Base-by-base conservation (phyloP, 2,888 invertebrate species). In the Encarsia formosa region DNA sequence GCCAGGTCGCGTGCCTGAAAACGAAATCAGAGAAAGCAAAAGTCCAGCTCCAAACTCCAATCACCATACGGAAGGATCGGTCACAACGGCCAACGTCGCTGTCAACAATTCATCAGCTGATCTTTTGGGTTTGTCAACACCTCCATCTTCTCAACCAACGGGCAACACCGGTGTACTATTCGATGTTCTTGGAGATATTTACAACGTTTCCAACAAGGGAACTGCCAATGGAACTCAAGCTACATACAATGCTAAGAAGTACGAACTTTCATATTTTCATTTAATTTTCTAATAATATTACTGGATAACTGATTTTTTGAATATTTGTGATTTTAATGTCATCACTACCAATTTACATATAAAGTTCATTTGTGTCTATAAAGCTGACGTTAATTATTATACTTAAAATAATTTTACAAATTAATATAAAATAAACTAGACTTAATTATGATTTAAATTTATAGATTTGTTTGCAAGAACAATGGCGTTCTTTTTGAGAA, bases 401-500 rank as follows among this genome's bases (percentile, higher is more conserved):
- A n/a, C n/a, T n/a, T n/a, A n/a, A n/a, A 3, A 26, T 23, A 11
- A 23, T 23, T 39, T 13, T 19, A 39, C 19, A 22, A 35, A 35
- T 13, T 16, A 19, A n/a, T n/a, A n/a, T n/a, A n/a, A n/a, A n/a
- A 32, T 32, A 9, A 11, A 9, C 4, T 34, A 15, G 29, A 16
- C 20, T 46, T 41, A 19, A 11, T 18, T 18, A 3, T 22, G 24
- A 8, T 15, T 13, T 50, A 20, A 34, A 45, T 19, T 42, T 50
- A 20, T 15, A 84, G 84, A 73, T 92, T 97, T 73, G 82, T 95
- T 54, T 93, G 92, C 75, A 99, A 98, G 79, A 95, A 95, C 75
- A 98, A 97, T 77, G 99, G 99, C 49, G 95, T 99, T 20, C 81
- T 99, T 20, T 99, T 94, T 78, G 99, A 99, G 78, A 98, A 96